Evolutionary conservation across 2,888 invertebrate genomes (phyloP).

Genomic region (Acrobasis repandana): DNA sequence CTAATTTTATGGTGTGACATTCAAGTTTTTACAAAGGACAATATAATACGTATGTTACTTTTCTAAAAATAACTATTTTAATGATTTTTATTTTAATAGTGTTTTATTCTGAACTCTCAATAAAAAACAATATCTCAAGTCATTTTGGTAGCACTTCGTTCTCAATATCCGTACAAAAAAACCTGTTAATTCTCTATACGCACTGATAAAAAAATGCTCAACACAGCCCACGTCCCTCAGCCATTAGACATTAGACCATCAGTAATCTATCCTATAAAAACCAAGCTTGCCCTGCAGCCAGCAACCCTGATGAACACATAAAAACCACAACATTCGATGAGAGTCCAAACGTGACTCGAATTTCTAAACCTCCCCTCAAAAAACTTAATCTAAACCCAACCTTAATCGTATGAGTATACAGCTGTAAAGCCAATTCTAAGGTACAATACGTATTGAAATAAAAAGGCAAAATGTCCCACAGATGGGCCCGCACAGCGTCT

Average conservation of each 20-base stretch:
- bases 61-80: too few species aligned
- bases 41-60: too few species aligned
- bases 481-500: constrained; percentile 41
- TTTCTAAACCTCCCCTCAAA: constrained; percentile 17
- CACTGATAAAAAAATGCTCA: not conserved
- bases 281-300: constrained; percentile 31
- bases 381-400: not conserved
- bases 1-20: too few species aligned
- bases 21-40: too few species aligned
- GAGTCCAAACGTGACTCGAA: constrained; percentile 16
- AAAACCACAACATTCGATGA: constrained; percentile 31
- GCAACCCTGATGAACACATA: constrained; percentile 34
- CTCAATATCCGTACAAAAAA: too few species aligned
- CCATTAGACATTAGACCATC: constrained; percentile 39
- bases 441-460: constrained; percentile 34
- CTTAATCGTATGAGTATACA: not conserved
- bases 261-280: constrained; percentile 45
- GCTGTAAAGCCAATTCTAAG: not conserved
- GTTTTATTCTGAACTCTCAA: too few species aligned
- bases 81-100: too few species aligned
- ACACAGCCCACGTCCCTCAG: constrained; percentile 23
- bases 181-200: too few species aligned
- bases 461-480: constrained; percentile 38
- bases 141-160: too few species aligned
- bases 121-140: too few species aligned